Evolutionary conservation across 2,113 vertebrate genomes (phyloP).

Genomic region (Puma concolor): DNA sequence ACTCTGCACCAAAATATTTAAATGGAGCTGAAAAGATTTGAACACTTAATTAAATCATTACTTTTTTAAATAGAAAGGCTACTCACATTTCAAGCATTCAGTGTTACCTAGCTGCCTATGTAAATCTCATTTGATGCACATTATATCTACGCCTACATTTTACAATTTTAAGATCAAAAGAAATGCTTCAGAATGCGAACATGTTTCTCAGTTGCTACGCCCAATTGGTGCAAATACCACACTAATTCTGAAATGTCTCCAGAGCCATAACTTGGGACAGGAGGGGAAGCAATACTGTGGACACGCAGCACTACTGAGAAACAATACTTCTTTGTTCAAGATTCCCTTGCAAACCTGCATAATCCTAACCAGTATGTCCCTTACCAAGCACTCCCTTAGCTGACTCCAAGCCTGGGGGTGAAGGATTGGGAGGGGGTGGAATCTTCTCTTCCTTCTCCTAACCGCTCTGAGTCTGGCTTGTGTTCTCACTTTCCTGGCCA

Average conservation of each 20-base stretch:
- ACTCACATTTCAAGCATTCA: background rate
- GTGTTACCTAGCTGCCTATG: background rate
- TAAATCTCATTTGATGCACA: background rate
- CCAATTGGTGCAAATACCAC: background rate
- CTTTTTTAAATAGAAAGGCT: background rate
- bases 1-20: background rate
- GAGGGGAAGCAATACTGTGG: background rate
- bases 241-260: background rate
- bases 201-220: background rate
- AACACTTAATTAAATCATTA: background rate
- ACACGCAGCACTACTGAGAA: background rate
- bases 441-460: background rate
- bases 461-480: background rate
- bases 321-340: background rate
- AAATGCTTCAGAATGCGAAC: background rate
- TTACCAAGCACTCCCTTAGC: fast-evolving
- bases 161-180: background rate
- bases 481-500: background rate
- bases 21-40: background rate
- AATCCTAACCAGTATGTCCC: background rate
- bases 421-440: background rate
- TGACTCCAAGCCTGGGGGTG: background rate
- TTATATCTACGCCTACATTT: background rate
- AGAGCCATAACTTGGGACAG: background rate
- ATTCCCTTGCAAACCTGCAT: background rate